Conservation (phyloP, 2,797 vertebrate species). For the Serranus cabrilla region DNA sequence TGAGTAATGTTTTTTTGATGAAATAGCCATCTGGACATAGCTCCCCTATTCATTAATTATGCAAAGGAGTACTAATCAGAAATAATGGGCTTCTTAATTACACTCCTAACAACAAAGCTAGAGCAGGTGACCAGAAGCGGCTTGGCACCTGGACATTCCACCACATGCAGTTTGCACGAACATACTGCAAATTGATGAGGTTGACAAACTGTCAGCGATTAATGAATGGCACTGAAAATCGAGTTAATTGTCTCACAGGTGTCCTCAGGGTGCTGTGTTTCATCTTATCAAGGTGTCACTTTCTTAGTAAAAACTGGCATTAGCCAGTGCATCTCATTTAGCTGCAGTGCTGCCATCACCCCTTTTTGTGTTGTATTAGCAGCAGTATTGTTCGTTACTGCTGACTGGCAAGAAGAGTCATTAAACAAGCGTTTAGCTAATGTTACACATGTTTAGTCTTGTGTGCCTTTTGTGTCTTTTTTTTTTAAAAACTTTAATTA, state of each 20-base stretch:
- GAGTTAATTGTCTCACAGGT: conserved; percentile 70
- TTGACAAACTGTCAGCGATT: conserved; percentile 79
- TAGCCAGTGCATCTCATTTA: conserved; percentile 27
- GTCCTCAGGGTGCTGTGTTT: conserved; percentile 48
- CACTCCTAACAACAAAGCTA: conserved; percentile 64
- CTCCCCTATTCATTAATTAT: conserved; percentile 77
- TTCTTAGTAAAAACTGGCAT: conserved; percentile 27
- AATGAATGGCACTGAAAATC: conserved; percentile 69
- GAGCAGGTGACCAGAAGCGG: conserved; percentile 73
- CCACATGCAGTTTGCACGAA: conserved; percentile 48
- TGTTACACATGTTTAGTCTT: neutral
- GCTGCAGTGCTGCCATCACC: conserved; percentile 8
- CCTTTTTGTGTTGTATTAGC: neutral
- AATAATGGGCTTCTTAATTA: conserved; percentile 81
- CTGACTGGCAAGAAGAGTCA: neutral
- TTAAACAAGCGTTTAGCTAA: neutral
- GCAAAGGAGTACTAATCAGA: conserved; percentile 73
- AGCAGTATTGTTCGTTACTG: neutral
- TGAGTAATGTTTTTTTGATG: conserved; percentile 70
- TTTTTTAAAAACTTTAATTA: neutral
- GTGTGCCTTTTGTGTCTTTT: neutral
- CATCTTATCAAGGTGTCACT: conserved; percentile 49
- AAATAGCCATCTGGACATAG: conserved; percentile 77
- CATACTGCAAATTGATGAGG: conserved; percentile 70
- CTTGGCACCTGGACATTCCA: conserved; percentile 65